Base-by-base conservation (phyloP, 2,113 vertebrate species). In the Gobio gobio region DNA sequence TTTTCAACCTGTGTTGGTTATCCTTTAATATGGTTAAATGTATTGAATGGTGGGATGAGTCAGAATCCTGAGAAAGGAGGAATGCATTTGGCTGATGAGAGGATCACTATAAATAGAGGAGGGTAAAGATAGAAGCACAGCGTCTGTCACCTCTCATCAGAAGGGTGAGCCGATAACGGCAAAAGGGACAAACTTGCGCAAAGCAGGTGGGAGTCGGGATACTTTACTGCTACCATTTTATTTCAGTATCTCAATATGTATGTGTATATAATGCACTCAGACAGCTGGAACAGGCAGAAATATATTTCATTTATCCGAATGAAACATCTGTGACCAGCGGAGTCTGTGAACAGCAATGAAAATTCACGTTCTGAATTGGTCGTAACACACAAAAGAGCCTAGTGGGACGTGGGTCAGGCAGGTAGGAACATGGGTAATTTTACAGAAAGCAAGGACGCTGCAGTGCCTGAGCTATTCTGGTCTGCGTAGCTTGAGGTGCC, bases 391-490 rank as follows among this genome's bases (percentile, higher is more conserved):
- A 85, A n/a, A 75, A 81, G 36, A 70, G 82, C 68, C 56, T 33
- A 66, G 85, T 79, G 81, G 73, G 78, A 82, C 9, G 7, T 51
- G 78, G 82, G 43, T 33, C 83, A 86, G 74, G 72, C 78, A 86
- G 78, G 85, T 88, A 78, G 73, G 58, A 83, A 83, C 78, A 22
- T 86, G 79, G 74, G 80, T 86, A 88, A 88, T 86, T 74, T 82
- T 81, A 61, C 81, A 79, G 49, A 78, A 73, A 85, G 43, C 76
- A 66, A 86, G 56, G 76, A 61, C 76, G 63, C 43, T 72, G 49
- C 78, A 86, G 85, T 74, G 78, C 77, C 43, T 51, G 64, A 78
- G 87, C 72, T 88, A 78, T 88, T 86, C 83, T 85, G 83, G 73
- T 78, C 61, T 72, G 56, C 45, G 68, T 86, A 73, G 85, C 87